phyloP scores from a whole-genome alignment of 2,797 vertebrate species.

The Perdix hodgsoniae region DNA sequence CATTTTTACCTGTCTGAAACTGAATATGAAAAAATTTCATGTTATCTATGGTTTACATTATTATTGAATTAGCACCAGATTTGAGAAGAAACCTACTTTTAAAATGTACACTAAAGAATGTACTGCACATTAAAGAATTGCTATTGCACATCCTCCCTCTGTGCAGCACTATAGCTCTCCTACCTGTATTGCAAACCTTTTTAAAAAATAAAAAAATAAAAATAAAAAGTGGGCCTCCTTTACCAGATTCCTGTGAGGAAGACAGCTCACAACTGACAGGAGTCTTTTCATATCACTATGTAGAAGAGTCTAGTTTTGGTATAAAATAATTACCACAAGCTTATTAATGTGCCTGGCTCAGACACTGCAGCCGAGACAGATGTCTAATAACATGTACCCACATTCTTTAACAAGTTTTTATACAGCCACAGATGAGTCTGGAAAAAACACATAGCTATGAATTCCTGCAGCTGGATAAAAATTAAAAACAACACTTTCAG shows the following conservation, averaged over 20 bases:
- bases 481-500: not conserved
- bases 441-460: not conserved
- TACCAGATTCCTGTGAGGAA: not conserved
- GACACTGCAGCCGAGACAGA: not conserved
- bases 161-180: not conserved
- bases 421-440: not conserved
- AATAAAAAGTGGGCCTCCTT: too few relatives aligned
- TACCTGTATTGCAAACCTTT: not conserved
- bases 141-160: not conserved
- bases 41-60: not conserved
- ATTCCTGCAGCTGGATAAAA: not conserved
- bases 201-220: too few relatives aligned
- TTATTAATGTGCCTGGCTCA: not conserved
- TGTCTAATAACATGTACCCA: not conserved
- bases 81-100: not conserved
- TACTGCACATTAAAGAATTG: not conserved
- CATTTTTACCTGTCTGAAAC: not conserved
- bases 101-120: too few relatives aligned
- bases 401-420: not conserved
- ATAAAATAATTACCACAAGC: not conserved
- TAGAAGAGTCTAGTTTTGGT: not conserved
- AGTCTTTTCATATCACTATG: not conserved
- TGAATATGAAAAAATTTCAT: not conserved
- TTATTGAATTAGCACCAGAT: not conserved
- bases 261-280: not conserved